Percentiles rank a stretch among this genome's conserved stretches.
Evolutionary conservation across 1,140 invertebrate genomes (phyloP).

Genomic region (Microplitis mediator): DNA sequence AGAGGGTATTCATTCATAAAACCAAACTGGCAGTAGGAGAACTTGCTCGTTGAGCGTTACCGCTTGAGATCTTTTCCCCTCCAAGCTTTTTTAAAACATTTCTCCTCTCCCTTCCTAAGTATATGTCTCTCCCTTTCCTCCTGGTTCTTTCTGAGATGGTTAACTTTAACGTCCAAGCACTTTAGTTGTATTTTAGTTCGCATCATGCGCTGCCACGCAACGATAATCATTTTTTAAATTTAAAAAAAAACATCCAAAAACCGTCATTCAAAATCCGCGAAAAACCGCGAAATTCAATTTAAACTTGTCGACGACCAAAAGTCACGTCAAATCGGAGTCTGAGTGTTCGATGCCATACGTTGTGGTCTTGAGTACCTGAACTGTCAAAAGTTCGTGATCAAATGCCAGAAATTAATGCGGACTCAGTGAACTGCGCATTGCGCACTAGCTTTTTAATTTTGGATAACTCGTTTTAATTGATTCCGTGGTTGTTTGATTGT

Average conservation of each 20-base stretch:
- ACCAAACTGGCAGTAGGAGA: constrained; percentile 44
- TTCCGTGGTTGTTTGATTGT: too few relatives aligned
- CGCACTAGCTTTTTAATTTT: too few relatives aligned
- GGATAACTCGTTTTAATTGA: too few relatives aligned
- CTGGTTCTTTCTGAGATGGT: constrained; percentile 17
- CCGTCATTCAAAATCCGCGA: too few relatives aligned
- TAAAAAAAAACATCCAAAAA: not conserved
- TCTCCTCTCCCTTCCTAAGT: constrained; percentile 24
- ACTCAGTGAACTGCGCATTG: too few relatives aligned
- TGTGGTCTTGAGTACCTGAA: too few relatives aligned
- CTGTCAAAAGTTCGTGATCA: too few relatives aligned
- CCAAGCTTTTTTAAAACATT: constrained; percentile 4
- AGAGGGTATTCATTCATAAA: constrained; percentile 62
- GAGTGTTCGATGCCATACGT: too few relatives aligned
- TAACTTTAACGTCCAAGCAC: not conserved
- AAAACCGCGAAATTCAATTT: too few relatives aligned
- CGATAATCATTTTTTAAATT: not conserved
- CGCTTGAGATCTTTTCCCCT: constrained; percentile 12
- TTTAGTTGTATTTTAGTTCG: constrained; percentile 7
- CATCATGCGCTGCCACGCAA: not conserved
- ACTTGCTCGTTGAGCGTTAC: constrained; percentile 30
- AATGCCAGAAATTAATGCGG: too few relatives aligned
- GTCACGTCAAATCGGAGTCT: too few relatives aligned
- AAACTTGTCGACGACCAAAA: too few relatives aligned
- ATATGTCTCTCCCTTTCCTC: constrained; percentile 31